Base-by-base conservation (phyloP, 2,797 vertebrate genomes). In the Liparis tanakae region DNA sequence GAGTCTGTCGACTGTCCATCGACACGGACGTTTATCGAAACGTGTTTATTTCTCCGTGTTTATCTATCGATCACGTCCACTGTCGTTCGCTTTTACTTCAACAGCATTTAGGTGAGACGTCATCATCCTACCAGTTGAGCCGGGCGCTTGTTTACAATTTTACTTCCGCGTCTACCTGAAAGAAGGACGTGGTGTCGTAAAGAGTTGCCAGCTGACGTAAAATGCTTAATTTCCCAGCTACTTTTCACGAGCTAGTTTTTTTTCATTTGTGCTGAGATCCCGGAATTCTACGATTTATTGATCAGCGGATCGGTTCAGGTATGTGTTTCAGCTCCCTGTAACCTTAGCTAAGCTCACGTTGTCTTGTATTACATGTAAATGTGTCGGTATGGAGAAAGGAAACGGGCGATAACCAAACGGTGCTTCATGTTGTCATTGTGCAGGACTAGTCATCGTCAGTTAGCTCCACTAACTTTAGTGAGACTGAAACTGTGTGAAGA, bases 1-100 rank as follows among this genome's bases (percentile, higher is more conserved):
- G 33, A 30, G 58, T 17, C 7, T 60, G 43, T 20, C 37, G 37
- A 7, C 15, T 22, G 25, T 62, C 95, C 95, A 95, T 95, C 59
- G 78, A 33, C 17, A 6, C 14, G 0, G 1, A 15, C 39, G 34
- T 20, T 33, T 0, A 33, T 56, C 15, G 63, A 53, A 53, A 58
- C n/a, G 0, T 41, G 0, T 6, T 20, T 1, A 12, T 10, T 1
- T 18, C 13, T 10, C 9, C 1, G 51, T n/a, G n/a, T n/a, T n/a
- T n/a, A n/a, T n/a, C n/a, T n/a, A n/a, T n/a, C n/a, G n/a, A n/a
- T 2, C 6, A 14, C 4, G 1, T 0, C 1, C 7, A 37, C 4
- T 43, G 2, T 20, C 7, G 7, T 7, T 71, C 13, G 37, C 50
- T 58, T 56, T 30, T 10, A 33, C 14, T 1, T 12, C 4, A 33